These are phyloP conservation scores for Eubucco bourcierii DNA, from an alignment of 2,113 vertebrate genomes.

Conservation along the genomic window DNA sequence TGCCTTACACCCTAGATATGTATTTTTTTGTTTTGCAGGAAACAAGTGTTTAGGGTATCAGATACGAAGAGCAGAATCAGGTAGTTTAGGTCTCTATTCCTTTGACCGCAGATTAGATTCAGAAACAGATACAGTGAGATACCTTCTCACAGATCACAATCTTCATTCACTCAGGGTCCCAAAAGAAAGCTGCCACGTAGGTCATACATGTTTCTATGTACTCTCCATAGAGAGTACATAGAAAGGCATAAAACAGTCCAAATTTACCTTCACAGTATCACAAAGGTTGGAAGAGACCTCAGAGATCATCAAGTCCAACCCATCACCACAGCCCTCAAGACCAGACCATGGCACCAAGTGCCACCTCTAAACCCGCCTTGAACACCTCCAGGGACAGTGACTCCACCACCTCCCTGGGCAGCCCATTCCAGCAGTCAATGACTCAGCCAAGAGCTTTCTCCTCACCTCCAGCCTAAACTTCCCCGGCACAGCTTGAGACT, in stretches of 20 bases:
- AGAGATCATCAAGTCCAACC: no score
- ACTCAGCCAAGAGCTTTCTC: no score
- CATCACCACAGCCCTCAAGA: no score
- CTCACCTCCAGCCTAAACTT: no score
- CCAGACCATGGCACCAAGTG: no score
- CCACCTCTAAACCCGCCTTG: no score
- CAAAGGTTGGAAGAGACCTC: no score
- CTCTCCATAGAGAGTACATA: neutral
- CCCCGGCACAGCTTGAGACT: no score
- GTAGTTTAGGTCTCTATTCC: neutral
- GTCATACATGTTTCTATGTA: neutral
- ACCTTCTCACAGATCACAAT: neutral
- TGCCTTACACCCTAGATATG: neutral
- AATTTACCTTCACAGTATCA: neutral
- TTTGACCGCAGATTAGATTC: neutral
- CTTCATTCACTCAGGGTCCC: neutral
- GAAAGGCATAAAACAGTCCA: neutral
- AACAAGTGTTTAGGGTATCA: neutral
- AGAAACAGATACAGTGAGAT: neutral
- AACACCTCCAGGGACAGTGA: no score
- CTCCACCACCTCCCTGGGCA: no score
- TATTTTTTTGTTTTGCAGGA: neutral
- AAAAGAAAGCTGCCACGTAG: neutral
- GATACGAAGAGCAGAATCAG: neutral
- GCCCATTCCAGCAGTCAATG: no score